phyloP scores from a whole-genome alignment of 23 tunicate species.

The Styela plicata region DNA sequence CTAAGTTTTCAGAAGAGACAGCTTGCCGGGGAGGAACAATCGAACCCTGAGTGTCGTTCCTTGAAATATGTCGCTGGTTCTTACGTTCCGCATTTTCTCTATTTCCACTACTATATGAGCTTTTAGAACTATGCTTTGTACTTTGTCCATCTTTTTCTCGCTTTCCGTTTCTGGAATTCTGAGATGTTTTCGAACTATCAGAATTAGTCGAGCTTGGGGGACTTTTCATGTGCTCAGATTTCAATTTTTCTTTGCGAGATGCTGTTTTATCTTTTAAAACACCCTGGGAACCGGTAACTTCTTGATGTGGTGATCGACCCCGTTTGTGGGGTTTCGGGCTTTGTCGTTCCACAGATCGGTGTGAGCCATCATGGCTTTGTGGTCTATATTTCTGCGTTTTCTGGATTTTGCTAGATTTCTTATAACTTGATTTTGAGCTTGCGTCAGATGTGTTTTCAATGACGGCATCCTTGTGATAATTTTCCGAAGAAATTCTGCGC shows the following conservation, averaged over 20 bases:
- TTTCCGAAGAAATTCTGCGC: neutral
- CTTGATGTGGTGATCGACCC: neutral
- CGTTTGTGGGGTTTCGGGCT: neutral
- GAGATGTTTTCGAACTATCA: neutral
- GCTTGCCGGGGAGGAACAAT: conserved; percentile 9
- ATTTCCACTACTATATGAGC: neutral
- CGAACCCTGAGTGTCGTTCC: conserved; percentile 11
- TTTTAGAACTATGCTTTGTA: neutral
- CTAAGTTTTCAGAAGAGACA: conserved; percentile 1
- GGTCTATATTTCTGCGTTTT: neutral
- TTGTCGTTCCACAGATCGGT: neutral
- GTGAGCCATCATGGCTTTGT: neutral
- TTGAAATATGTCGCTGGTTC: neutral
- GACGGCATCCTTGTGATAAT: neutral
- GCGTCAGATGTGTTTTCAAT: neutral
- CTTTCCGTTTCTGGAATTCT: neutral
- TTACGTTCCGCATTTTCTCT: neutral
- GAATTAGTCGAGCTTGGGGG: neutral
- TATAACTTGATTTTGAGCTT: neutral
- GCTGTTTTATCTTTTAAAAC: neutral
- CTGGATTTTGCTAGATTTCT: neutral
- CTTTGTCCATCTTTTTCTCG: neutral
- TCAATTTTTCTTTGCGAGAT: neutral
- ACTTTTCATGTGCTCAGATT: neutral
- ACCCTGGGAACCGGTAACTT: neutral